Evolutionary conservation across 2,113 vertebrate genomes (phyloP).

Genomic region (Manacus vitellinus): DNA sequence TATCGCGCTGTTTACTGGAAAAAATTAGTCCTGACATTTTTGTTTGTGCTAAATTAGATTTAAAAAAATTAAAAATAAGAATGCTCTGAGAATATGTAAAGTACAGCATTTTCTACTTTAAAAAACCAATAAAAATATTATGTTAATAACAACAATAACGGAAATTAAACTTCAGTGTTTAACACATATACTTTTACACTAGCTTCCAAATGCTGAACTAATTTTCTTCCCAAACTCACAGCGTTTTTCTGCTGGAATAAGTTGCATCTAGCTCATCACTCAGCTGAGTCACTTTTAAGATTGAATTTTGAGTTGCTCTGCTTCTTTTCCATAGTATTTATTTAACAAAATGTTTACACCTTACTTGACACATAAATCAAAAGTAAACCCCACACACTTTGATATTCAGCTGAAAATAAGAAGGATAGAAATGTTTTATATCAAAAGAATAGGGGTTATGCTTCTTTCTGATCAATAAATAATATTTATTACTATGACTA

Average conservation of each 20-base stretch:
- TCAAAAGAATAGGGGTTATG: background rate
- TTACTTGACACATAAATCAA: background rate
- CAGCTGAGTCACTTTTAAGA: background rate
- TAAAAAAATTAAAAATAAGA: background rate
- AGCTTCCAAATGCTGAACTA: background rate
- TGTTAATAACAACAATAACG: background rate
- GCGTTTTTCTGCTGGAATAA: background rate
- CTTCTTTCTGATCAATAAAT: background rate
- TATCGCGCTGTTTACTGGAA: background rate
- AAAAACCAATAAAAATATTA: background rate
- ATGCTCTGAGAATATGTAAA: background rate
- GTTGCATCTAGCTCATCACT: background rate
- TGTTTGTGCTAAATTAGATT: background rate
- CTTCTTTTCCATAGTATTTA: background rate
- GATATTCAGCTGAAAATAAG: conserved; percentile 4
- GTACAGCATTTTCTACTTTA: background rate
- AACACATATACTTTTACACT: background rate
- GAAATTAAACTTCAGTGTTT: background rate
- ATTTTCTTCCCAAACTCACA: background rate
- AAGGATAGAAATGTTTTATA: background rate
- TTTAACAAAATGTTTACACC: conserved; percentile 8
- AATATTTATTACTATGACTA: background rate
- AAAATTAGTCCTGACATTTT: background rate
- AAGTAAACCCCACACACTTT: conserved; percentile 6
- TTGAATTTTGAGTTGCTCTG: background rate